phyloP scores from a whole-genome alignment of 1,140 invertebrate genomes.

The Heterodera carotae region DNA sequence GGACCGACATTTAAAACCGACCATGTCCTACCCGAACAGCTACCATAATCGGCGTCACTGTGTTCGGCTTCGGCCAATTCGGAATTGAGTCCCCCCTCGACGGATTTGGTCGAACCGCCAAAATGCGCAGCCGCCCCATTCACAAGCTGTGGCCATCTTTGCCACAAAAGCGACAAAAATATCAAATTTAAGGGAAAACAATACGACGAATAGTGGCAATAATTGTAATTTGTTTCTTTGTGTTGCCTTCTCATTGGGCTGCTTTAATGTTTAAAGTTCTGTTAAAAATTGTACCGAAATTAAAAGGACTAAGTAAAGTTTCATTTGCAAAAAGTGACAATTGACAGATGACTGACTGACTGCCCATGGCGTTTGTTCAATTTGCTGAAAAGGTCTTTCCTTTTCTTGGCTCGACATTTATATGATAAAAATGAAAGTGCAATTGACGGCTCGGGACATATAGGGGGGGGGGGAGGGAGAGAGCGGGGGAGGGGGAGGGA shows the following conservation, averaged over 20 bases:
- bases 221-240: no score
- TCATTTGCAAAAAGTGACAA: not conserved
- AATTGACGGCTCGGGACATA: not conserved
- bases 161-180: not conserved
- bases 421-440: constrained; percentile 6
- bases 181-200: not conserved
- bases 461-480: not conserved
- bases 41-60: constrained; percentile 21
- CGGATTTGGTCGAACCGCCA: not conserved
- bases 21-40: not conserved
- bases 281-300: no score
- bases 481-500: not conserved
- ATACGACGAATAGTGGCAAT: no score
- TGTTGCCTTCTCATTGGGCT: no score
- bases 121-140: constrained; percentile 1
- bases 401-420: not conserved
- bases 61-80: constrained; percentile 21
- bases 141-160: not conserved
- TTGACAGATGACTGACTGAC: not conserved
- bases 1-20: not conserved
- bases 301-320: not conserved
- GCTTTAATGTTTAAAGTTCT: no score
- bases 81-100: constrained; percentile 4
- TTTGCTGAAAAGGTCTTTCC: not conserved
- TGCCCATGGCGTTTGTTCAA: not conserved